Percentiles rank a stretch among this genome's conserved stretches.
Conservation (phyloP, 2,797 vertebrate genomes). For the Echiichthys vipera region DNA sequence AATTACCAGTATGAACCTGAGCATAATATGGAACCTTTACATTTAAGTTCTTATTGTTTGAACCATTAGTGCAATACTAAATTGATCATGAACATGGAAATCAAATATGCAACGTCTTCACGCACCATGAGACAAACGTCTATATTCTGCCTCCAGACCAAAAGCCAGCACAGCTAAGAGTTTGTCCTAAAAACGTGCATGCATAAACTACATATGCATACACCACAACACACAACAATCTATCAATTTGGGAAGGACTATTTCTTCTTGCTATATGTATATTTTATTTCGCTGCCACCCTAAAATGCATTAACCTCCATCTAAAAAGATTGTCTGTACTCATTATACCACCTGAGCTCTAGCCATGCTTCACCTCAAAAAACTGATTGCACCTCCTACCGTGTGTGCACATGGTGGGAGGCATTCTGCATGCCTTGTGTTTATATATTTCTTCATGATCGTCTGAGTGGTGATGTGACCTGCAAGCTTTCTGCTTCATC, state of each 20-base stretch:
- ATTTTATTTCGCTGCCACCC: not conserved
- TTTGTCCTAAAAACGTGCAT: not conserved
- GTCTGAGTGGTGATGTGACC: slow-evolving; percentile 3
- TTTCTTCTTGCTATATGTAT: no score
- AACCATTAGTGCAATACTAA: not conserved
- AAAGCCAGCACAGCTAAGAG: not conserved
- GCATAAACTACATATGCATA: not conserved
- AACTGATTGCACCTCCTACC: no score
- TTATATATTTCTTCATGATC: not conserved
- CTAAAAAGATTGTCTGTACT: not conserved
- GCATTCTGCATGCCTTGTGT: not conserved
- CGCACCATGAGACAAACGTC: not conserved
- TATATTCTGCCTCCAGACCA: not conserved
- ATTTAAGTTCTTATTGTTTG: not conserved
- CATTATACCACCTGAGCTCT: not conserved
- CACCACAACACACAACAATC: not conserved
- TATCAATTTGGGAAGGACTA: not conserved
- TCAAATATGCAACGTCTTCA: no score
- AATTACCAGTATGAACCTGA: no score
- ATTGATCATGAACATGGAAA: no score
- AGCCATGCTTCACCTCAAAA: not conserved
- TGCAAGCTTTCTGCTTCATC: slow-evolving; percentile 23
- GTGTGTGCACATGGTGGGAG: not conserved
- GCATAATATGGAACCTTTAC: no score
- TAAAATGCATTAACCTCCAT: not conserved